Base-by-base conservation (phyloP, 2,113 vertebrate species). In the Dunckerocampus dactyliophorus region DNA sequence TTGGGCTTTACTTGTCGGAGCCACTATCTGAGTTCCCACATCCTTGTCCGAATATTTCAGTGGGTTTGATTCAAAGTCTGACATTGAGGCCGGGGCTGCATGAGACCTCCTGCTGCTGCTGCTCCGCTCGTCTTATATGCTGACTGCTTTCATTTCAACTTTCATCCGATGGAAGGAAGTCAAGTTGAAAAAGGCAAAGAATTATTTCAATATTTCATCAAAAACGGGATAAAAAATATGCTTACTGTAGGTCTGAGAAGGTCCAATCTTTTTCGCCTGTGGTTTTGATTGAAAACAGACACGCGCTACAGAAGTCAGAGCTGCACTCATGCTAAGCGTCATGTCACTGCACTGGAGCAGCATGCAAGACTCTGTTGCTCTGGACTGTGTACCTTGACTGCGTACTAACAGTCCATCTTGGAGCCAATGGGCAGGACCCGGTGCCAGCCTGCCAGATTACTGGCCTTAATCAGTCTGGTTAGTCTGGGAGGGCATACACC, bases 161-260 rank as follows among this genome's bases (percentile, higher is more conserved):
- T 89, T 87, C 85, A 81, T 87, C 85, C 88, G 83, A 85, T 81
- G 86, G 86, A 85, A 90, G 89, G 89, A 91, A 90, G 88, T 86
- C 43, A 46, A 81, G 82, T 82, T 83, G 79, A 43, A 87, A 81
- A 85, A 81, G 80, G 70, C 52, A 65, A 67, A 19, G 55, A 75
- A 77, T 65, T 62, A 62, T 74, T 75, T 71, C 82, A 85, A 89
- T 88, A 83, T 77, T 63, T 85, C 81, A 88, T 88, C 50, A 86
- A 89, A 82, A 78, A 78, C 50, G 60, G 46, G 65, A 79, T 81
- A 74, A 71, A 83, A 78, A 80, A 61, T 79, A 80, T 78, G 74
- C 69, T 68, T 62, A 47, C 52, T 51, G 60, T 59, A 24, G 37
- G 65, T 72, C 63, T 74, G 65, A 78, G 75, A 81, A 79, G 71